Evolutionary conservation across 2,797 vertebrate species (phyloP).

Genomic region (Staurois parvus): DNA sequence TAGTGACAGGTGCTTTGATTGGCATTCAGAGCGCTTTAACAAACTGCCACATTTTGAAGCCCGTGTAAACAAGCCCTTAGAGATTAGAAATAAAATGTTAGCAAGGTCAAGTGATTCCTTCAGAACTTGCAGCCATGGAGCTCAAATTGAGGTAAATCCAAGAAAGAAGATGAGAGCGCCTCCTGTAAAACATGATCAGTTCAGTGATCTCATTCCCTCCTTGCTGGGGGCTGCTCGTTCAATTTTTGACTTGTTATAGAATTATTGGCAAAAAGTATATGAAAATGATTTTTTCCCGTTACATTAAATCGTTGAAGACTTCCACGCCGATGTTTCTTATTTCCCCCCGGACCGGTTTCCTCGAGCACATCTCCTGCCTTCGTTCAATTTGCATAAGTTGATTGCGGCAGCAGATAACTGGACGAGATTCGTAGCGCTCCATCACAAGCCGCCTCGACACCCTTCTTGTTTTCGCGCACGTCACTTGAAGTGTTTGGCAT

Average conservation of each 20-base stretch:
- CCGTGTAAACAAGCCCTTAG: too few species aligned
- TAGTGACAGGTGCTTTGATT: too few species aligned
- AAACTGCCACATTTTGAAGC: too few species aligned
- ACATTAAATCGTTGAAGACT: background rate
- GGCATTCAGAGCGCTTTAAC: too few species aligned
- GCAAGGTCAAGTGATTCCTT: too few species aligned
- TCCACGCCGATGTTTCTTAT: background rate
- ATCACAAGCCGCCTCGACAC: slow-evolving; percentile 10
- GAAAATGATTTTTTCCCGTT: background rate
- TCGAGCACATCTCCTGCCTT: background rate
- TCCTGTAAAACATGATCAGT: background rate
- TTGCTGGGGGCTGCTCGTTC: too few species aligned
- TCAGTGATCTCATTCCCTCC: too few species aligned
- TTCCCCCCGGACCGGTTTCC: background rate
- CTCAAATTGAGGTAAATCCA: background rate
- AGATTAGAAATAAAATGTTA: too few species aligned
- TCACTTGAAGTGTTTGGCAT: slow-evolving; percentile 52
- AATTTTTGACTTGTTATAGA: too few species aligned
- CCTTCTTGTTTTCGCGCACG: slow-evolving; percentile 42
- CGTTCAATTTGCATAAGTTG: slow-evolving; percentile 43
- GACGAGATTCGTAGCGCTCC: background rate
- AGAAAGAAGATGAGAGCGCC: background rate
- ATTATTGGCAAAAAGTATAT: background rate
- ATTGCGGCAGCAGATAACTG: slow-evolving; percentile 24
- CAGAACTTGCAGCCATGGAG: too few species aligned